Evolutionary conservation across 30 jellyfish, hydroid and myxozoan genomes (phyloP), one percentile per base, ranked within the genome.

Genomic region (Cassiopea xamachana): DNA sequence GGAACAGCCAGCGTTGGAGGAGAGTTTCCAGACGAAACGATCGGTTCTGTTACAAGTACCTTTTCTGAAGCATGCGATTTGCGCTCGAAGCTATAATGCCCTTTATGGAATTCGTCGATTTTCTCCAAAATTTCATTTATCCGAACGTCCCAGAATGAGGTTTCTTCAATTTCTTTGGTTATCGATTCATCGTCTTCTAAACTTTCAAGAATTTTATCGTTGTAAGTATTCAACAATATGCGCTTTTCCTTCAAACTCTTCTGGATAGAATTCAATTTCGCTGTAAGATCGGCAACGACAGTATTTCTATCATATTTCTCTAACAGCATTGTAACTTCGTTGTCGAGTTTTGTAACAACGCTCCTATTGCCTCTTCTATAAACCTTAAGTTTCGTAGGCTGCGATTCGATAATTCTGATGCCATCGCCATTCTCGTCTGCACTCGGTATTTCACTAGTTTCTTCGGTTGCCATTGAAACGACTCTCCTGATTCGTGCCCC

Each of bases 61-160:
- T 4, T 51, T 51, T 51, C 64, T 51, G 64, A 51, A 51, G 9
- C 64, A 9, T 9, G 4, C 64, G 64, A 51, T 4, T 4, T 9
- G 9, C 64, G 4, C 64, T 51, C 64, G 4, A 9, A 44, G 61
- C 49, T 3, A 45, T 73, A 73, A 73, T 46, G 10, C 61, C 82
- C 82, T 73, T 73, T 73, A 59, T 46, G 46, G 27, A 73, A 73
- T 73, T 73, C 82, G 49, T 73, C 46, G 50, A 73, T 73, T 46
- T 44, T 73, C 64, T 9, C 64, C 64, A 51, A 51, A 9, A 51
- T 51, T 51, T 51, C 64, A 51, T 51, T 51, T 4, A 51, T 9
- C 4, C 64, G 64, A 1, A 44, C 7, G 39, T 73, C 82, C 82
- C 82, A 73, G 2, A 6, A 55, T 19, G 82, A 5, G 7, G 82